Conservation (phyloP, 2,797 vertebrate species). For the Echiichthys vipera region DNA sequence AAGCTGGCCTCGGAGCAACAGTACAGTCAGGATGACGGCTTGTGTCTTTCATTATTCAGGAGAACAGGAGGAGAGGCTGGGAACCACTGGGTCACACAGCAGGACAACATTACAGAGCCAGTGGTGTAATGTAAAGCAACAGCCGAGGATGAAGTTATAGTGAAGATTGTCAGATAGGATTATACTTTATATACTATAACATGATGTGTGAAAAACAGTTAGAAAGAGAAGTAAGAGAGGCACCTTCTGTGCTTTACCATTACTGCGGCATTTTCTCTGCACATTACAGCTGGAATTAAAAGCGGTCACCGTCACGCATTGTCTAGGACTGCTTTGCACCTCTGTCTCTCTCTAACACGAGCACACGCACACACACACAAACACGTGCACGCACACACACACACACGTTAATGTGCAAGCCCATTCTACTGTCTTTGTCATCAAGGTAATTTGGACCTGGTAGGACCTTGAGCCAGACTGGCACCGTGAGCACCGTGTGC, state of each 20-base stretch:
- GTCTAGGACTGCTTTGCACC: slow-evolving; percentile 58
- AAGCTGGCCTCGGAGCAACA: slow-evolving; percentile 51
- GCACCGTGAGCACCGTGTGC: slow-evolving; percentile 11
- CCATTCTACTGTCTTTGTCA: slow-evolving; percentile 10
- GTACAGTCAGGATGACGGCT: slow-evolving; percentile 54
- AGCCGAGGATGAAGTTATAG: slow-evolving; percentile 20
- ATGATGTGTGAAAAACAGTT: slow-evolving; percentile 1
- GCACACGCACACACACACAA: slow-evolving; percentile 5
- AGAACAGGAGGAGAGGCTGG: slow-evolving; percentile 79
- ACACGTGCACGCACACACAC: slow-evolving; percentile 13
- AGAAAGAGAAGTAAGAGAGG: slow-evolving; percentile 9
- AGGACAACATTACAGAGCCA: slow-evolving; percentile 47
- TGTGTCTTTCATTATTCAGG: slow-evolving; percentile 79
- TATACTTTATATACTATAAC: background rate
- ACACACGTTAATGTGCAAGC: slow-evolving; percentile 3
- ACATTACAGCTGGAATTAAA: slow-evolving; percentile 80
- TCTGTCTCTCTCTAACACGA: background rate
- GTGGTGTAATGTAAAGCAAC: slow-evolving; percentile 24
- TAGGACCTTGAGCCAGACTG: slow-evolving; percentile 21
- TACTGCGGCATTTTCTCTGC: slow-evolving; percentile 56
- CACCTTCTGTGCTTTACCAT: slow-evolving; percentile 40
- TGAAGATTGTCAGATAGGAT: slow-evolving; percentile 5
- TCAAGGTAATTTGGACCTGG: slow-evolving; percentile 29
- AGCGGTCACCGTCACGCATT: slow-evolving; percentile 80
- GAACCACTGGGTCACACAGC: slow-evolving; percentile 65